A percentile compares a stretch with the other conserved stretches of the same genome.
Evolutionary conservation across 1,140 invertebrate species (phyloP).

Genomic region (Conopomorpha cramerella): DNA sequence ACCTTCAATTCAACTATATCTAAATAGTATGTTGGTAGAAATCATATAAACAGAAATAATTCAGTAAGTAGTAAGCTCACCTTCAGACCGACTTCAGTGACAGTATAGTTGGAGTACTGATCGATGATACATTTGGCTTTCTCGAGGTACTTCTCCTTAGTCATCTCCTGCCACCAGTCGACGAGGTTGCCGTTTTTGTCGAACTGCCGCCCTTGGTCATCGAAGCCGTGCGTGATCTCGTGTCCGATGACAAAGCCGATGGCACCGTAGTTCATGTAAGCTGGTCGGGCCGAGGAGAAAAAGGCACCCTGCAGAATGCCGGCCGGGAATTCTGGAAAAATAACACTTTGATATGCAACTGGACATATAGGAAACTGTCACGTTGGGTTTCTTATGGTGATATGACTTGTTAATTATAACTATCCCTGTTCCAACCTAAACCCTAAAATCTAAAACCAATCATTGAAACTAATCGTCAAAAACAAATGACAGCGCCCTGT

Average conservation of each 20-base stretch:
- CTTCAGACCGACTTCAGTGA: conserved; percentile 69
- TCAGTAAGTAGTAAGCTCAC: conserved; percentile 59
- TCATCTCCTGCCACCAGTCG: conserved; percentile 82
- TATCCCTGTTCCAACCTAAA: too few relatives aligned
- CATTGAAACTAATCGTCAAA: too few relatives aligned
- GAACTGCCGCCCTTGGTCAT: conserved; percentile 89
- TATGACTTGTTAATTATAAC: too few relatives aligned
- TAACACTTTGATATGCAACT: too few relatives aligned
- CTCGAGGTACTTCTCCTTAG: conserved; percentile 75
- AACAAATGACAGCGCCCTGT: too few relatives aligned
- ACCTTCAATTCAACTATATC: too few relatives aligned
- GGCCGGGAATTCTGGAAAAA: conserved; percentile 76
- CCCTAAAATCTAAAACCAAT: too few relatives aligned
- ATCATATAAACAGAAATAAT: too few relatives aligned
- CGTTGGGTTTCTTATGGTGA: too few relatives aligned
- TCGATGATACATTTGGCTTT: conserved; percentile 85
- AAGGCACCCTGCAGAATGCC: conserved; percentile 90
- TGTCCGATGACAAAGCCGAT: conserved; percentile 93
- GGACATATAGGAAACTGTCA: too few relatives aligned
- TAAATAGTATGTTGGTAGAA: too few relatives aligned
- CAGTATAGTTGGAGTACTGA: conserved; percentile 85
- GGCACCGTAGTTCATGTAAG: conserved; percentile 90
- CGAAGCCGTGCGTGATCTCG: conserved; percentile 93
- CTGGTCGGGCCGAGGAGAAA: conserved; percentile 81
- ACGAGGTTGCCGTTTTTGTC: conserved; percentile 86